These are phyloP conservation scores for Cataglyphis albicans DNA, from an alignment of 2,888 invertebrate species.

Conservation along the genomic window DNA sequence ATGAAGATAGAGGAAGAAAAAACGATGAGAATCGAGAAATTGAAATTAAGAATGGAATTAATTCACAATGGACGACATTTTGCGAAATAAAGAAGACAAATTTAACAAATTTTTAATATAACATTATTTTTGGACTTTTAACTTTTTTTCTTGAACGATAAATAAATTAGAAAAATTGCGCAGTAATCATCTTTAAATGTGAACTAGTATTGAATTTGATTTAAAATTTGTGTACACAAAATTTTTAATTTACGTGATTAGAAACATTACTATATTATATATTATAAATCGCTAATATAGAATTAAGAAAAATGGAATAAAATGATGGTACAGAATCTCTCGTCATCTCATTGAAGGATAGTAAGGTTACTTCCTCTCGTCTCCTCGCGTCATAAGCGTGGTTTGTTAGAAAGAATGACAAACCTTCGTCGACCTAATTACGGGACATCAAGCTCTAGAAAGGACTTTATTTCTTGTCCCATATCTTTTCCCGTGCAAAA, in stretches of 20 bases:
- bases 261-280: not conserved
- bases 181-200: not conserved
- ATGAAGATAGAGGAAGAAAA: not conserved
- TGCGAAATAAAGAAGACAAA: not conserved
- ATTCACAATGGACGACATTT: not conserved
- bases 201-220: not conserved
- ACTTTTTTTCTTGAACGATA: not conserved
- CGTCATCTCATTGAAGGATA: not conserved
- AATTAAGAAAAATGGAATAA: not conserved
- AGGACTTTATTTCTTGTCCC: conserved; percentile 10
- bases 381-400: not conserved
- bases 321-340: not conserved
- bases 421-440: conserved; percentile 66
- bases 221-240: not conserved
- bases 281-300: not conserved
- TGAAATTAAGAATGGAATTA: conserved; percentile 13
- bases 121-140: not conserved
- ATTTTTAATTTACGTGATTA: not conserved
- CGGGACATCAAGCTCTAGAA: conserved; percentile 25
- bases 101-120: not conserved
- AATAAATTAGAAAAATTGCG: not conserved
- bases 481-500: conserved; percentile 12
- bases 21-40: not conserved
- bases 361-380: not conserved
- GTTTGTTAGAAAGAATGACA: conserved; percentile 40